phyloP scores from a whole-genome alignment of 2,797 vertebrate genomes.

The Neosalanx taihuensis region DNA sequence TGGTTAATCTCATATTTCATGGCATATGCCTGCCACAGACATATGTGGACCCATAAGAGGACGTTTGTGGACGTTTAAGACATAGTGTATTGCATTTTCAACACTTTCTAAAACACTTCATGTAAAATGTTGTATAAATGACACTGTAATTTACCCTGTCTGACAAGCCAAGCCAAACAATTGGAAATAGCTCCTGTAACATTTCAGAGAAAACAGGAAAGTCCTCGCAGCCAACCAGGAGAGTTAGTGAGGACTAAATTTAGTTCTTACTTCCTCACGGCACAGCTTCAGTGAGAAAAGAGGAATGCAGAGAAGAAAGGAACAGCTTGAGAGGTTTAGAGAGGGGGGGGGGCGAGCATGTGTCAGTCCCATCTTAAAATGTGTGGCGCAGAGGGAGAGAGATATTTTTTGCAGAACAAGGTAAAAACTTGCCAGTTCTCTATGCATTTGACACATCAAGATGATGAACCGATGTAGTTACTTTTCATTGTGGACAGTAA shows the following conservation, averaged over 20 bases:
- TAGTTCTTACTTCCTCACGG: conserved; percentile 66
- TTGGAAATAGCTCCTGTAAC: conserved; percentile 34
- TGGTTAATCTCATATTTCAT: no score
- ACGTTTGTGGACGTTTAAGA: no score
- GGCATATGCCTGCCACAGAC: no score
- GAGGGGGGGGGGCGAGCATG: conserved; percentile 17
- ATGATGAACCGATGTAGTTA: not conserved
- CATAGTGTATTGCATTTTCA: not conserved
- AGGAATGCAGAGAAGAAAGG: conserved; percentile 33
- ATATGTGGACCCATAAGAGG: no score
- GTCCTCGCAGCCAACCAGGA: conserved; percentile 57
- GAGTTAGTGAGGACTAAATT: conserved; percentile 65
- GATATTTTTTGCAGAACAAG: not conserved
- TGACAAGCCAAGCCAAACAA: conserved; percentile 42
- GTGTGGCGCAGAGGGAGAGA: not conserved
- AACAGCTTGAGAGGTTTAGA: conserved; percentile 19
- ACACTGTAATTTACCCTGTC: conserved; percentile 48
- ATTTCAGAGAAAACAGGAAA: conserved; percentile 70
- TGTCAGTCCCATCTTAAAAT: conserved; percentile 18
- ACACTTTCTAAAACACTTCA: conserved; percentile 18
- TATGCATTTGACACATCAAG: not conserved
- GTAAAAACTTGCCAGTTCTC: not conserved
- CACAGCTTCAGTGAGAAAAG: conserved; percentile 59
- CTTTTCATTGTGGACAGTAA: not conserved
- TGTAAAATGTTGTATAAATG: conserved; percentile 44